Evolutionary conservation across 2,797 vertebrate genomes (phyloP).

Genomic region (Cossypha polioptera): DNA sequence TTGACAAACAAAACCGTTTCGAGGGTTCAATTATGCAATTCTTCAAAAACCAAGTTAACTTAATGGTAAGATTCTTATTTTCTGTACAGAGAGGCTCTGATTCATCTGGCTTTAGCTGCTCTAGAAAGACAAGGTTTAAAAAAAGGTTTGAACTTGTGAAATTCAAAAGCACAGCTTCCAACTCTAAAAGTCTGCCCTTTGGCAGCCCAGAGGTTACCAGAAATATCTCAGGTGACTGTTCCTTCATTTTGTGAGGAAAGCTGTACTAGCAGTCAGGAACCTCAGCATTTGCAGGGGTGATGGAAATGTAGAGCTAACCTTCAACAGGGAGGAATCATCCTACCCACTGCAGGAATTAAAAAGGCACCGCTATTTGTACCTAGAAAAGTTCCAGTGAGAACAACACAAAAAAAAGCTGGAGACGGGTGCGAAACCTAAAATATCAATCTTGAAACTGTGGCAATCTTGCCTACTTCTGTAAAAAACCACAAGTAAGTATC

Average conservation of each 20-base stretch:
- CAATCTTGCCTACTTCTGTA: not conserved
- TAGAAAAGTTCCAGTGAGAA: slow-evolving; percentile 26
- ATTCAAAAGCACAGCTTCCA: slow-evolving; percentile 24
- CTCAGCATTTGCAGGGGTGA: not conserved
- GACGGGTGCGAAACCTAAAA: not conserved
- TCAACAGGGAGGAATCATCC: slow-evolving; percentile 43
- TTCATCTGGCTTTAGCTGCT: slow-evolving; percentile 49
- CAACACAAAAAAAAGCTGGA: not conserved
- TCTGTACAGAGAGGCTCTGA: slow-evolving; percentile 50
- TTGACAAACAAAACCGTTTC: slow-evolving; percentile 23
- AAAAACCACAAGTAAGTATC: slow-evolving; percentile 1
- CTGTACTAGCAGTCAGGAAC: slow-evolving; percentile 54
- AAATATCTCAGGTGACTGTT: not conserved
- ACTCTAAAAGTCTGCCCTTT: slow-evolving; percentile 31
- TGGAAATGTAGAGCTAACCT: slow-evolving; percentile 33
- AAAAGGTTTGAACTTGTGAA: not conserved
- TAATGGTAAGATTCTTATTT: slow-evolving; percentile 40
- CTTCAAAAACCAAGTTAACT: slow-evolving; percentile 57
- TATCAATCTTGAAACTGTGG: not conserved
- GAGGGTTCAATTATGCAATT: slow-evolving; percentile 9
- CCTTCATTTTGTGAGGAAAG: slow-evolving; percentile 1
- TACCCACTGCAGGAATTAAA: slow-evolving; percentile 31
- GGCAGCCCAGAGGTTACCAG: slow-evolving; percentile 11
- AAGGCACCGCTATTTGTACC: slow-evolving; percentile 50
- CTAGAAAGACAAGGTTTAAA: not conserved